Conservation (phyloP, 2,113 vertebrate species). For the Nettapus auritus region DNA sequence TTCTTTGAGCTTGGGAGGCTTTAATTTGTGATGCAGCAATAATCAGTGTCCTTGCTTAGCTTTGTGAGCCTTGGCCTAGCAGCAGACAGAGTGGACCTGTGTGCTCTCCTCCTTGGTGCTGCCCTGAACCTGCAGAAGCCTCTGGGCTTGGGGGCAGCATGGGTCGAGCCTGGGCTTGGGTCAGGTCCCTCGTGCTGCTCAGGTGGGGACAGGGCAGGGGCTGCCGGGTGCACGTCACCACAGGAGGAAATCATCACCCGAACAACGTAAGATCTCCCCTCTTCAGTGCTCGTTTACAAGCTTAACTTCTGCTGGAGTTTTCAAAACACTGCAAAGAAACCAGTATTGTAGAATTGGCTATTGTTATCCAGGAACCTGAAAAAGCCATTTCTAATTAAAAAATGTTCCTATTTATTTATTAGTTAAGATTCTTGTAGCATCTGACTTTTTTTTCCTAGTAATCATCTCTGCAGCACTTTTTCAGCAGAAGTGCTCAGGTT, state of each 20-base stretch:
- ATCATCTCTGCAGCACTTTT: background rate
- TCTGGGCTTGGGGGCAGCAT: background rate
- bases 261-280: fast-evolving
- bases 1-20: background rate
- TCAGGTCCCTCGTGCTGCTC: background rate
- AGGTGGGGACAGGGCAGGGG: background rate
- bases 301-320: background rate
- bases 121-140: background rate
- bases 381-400: background rate
- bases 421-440: background rate
- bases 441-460: background rate
- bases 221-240: background rate
- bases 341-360: background rate
- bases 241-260: background rate
- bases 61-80: background rate
- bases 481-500: background rate
- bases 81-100: background rate
- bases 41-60: background rate
- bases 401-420: background rate
- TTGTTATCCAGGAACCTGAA: background rate
- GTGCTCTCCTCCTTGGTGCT: background rate
- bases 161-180: background rate
- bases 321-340: background rate
- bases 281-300: background rate
- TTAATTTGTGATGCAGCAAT: background rate